Conservation (phyloP, 2,888 invertebrate species). For the Fragum sueziense region DNA sequence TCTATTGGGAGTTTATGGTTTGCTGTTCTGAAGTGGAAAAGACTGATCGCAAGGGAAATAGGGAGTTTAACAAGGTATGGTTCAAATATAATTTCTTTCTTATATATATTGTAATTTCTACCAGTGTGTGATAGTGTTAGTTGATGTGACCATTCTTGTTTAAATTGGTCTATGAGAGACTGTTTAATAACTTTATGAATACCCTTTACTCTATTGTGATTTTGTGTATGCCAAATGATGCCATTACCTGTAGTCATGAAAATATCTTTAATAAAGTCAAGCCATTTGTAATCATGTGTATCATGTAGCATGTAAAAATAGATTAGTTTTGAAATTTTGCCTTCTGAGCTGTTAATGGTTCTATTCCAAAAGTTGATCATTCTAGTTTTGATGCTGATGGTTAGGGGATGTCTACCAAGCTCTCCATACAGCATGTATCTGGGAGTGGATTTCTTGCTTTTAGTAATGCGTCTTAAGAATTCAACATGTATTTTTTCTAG, state of each 20-base stretch:
- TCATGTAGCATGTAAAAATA: constrained; percentile 3
- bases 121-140: background rate
- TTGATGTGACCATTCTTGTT: background rate
- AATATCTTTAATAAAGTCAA: background rate
- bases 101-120: background rate
- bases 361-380: constrained; percentile 18
- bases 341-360: background rate
- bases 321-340: background rate
- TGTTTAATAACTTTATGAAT: background rate
- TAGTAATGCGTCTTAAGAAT: constrained; percentile 19
- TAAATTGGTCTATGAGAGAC: background rate
- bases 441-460: constrained; percentile 11
- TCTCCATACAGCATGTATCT: constrained; percentile 32
- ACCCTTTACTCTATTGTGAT: no score
- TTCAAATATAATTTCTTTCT: background rate
- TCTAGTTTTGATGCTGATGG: constrained; percentile 20
- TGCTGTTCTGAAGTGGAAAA: constrained; percentile 5
- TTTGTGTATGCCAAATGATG: background rate
- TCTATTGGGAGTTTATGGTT: constrained; percentile 19
- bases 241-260: background rate
- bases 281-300: constrained; percentile 14
- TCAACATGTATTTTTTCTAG: constrained; percentile 27
- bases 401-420: background rate
- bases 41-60: background rate
- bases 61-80: background rate